These are phyloP conservation scores for Drosophila ironensis DNA, from an alignment of 1,140 invertebrate genomes.

Conservation along the genomic window DNA sequence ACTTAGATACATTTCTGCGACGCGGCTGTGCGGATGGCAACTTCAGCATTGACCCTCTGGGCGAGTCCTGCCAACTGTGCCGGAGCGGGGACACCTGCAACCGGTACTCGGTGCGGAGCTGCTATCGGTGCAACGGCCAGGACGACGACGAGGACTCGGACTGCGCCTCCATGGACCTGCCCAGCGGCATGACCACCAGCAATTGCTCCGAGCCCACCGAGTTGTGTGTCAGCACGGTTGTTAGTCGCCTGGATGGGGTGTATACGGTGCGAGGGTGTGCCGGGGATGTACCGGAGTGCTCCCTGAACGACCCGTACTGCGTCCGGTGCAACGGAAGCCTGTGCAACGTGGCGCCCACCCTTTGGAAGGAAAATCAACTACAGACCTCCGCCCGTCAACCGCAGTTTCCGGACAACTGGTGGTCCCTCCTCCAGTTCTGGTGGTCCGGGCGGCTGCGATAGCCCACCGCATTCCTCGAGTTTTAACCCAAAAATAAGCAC, in stretches of 20 bases:
- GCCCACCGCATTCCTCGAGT: no score
- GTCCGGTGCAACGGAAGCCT: slow-evolving; percentile 70
- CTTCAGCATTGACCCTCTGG: slow-evolving; percentile 3
- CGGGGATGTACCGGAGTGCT: slow-evolving; percentile 63
- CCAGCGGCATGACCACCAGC: slow-evolving; percentile 21
- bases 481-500: no score
- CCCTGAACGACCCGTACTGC: slow-evolving; percentile 66
- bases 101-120: slow-evolving; percentile 55
- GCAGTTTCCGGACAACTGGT: neutral
- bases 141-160: slow-evolving; percentile 40
- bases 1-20: slow-evolving; percentile 49
- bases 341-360: slow-evolving; percentile 58
- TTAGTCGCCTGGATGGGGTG: slow-evolving; percentile 49
- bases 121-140: slow-evolving; percentile 66
- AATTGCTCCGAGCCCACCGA: slow-evolving; percentile 55
- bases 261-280: slow-evolving; percentile 69
- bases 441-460: slow-evolving; percentile 24
- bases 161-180: slow-evolving; percentile 45
- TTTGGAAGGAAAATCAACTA: slow-evolving; percentile 34
- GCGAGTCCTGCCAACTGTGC: slow-evolving; percentile 63
- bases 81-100: slow-evolving; percentile 60
- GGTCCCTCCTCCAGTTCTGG: slow-evolving; percentile 12
- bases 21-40: slow-evolving; percentile 61
- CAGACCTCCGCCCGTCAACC: neutral
- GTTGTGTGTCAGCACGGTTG: slow-evolving; percentile 67